Evolutionary conservation across 2,797 vertebrate species (phyloP).

Genomic region (Lithobates sylvaticus): DNA sequence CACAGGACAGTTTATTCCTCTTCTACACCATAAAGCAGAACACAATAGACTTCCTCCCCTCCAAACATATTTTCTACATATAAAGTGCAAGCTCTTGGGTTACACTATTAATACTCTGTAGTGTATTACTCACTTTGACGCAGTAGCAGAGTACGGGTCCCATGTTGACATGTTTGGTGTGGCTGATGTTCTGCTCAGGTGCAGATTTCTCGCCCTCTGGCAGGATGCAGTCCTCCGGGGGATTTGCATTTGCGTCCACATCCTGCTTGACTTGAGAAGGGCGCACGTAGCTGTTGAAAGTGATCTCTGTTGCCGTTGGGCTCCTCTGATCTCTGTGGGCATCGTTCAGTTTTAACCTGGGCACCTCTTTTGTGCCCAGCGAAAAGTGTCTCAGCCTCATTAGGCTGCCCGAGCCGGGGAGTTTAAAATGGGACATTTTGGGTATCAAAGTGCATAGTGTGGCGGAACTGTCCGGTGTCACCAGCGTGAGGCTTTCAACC

Average conservation of each 20-base stretch:
- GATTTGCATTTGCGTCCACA: conserved; percentile 41
- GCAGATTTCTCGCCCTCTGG: conserved; percentile 64
- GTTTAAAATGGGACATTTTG: conserved; percentile 83
- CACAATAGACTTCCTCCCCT: no score
- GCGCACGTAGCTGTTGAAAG: conserved; percentile 66
- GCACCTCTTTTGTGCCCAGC: conserved; percentile 74
- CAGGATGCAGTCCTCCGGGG: background rate
- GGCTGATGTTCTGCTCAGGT: conserved; percentile 68
- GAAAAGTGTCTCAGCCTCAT: conserved; percentile 81
- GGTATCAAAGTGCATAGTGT: conserved; percentile 86
- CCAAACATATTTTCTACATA: background rate
- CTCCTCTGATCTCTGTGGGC: conserved; percentile 68
- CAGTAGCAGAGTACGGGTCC: conserved; percentile 73
- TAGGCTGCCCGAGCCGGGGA: conserved; percentile 80
- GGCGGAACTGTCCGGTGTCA: conserved; percentile 75
- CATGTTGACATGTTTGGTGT: conserved; percentile 63
- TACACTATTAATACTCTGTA: background rate
- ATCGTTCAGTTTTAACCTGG: conserved; percentile 75
- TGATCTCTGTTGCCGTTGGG: conserved; percentile 70
- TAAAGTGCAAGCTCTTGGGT: background rate
- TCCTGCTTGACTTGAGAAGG: conserved; percentile 67
- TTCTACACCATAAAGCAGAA: no score
- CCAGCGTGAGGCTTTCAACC: conserved; percentile 71
- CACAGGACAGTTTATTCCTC: no score
- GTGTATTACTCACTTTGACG: conserved; percentile 75